Evolutionary conservation across 2,888 invertebrate genomes (phyloP), one percentile per base, ranked within the genome.

Genomic region (Morpho achilles): DNA sequence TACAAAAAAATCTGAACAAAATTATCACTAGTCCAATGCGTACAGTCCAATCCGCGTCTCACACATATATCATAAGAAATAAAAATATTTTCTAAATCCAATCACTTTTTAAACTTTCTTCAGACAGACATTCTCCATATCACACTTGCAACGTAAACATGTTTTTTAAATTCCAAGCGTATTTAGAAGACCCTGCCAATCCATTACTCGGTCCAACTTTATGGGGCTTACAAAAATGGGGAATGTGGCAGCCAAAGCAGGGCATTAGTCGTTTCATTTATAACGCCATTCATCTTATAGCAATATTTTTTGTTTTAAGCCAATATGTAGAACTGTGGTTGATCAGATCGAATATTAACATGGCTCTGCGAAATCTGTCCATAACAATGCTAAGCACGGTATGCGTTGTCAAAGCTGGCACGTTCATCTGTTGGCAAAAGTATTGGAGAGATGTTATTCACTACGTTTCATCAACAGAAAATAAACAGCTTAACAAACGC

Each of bases 321-420:
- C 82, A 87, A 64, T 86, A 82, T 52, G 50, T 84, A 1, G 87
- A 87, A 60, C 76, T 88, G 1, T 87, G 81, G 80, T 52, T 74
- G 0, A 77, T 85, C 10, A 75, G 78, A 60, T 67, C 70, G 0
- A 69, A 86, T 40, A 52, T 83, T 2, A 76, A 82, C 49, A 49
- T 75, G 63, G 87, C 86, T 3, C 56, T 87, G 44, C 69, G 79
- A 22, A 88, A 88, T 58, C 67, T 88, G 0, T 87, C 88, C 0
- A 69, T 81, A 0, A 77, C 82, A 0, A 84, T 87, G 82, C 69
- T 87, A 0, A 87, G 84, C 56, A 74, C 80, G 0, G 73, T 86
- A 1, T 87, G 87, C 49, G 76, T 82, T 0, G 67, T 80, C 0
- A 88, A 88, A 69, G 75, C 80, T 3, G 69, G 72, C 1, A 79